Base-by-base conservation (phyloP, 2,888 invertebrate species). In the Cordilura impudica region DNA sequence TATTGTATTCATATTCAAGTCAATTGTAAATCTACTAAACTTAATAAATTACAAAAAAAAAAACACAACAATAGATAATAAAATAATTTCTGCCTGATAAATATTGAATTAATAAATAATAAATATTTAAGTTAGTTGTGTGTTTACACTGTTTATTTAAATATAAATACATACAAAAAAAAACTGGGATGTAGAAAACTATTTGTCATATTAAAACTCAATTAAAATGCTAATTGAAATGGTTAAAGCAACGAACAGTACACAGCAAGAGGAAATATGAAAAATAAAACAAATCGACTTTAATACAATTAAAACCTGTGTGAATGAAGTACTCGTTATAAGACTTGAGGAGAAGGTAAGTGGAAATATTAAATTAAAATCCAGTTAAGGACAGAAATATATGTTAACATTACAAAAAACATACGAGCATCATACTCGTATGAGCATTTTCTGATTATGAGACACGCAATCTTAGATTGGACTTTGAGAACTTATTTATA, bases 191-290 rank as follows among this genome's bases (percentile, higher is more conserved):
- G 39, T 21, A 21, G 19, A 19, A 29, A 51, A 49, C n/a, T 21
- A 47, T 14, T 31, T 56, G 26, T 29, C 54, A 31, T 45, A 56
- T 67, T 56, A 35, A 63, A 72, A 63, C 47, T 47, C 63, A 72
- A 72, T 72, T 63, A 72, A 72, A 72, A 63, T 72, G 71, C 54
- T 56, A 72, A 72, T 72, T 72, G 71, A 43, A 63, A 53, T 72
- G 43, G 53, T 49, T 69, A 63, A 54, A 63, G 21, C 45, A 56
- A 56, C 29, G 12, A 56, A 1, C 7, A 14, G 8, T 23, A 45
- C 26, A 43, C 26, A 19, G 47, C 19, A 26, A 18, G 35, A 39
- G 4, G n/a, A 39, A 5, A n/a, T 2, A n/a, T 12, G n/a, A 26
- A 26, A 18, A 23, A 58, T 19, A 21, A 58, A 26, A 60, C 43